Conservation (phyloP, 2,113 vertebrate genomes). For the Atherinomorus stipes region DNA sequence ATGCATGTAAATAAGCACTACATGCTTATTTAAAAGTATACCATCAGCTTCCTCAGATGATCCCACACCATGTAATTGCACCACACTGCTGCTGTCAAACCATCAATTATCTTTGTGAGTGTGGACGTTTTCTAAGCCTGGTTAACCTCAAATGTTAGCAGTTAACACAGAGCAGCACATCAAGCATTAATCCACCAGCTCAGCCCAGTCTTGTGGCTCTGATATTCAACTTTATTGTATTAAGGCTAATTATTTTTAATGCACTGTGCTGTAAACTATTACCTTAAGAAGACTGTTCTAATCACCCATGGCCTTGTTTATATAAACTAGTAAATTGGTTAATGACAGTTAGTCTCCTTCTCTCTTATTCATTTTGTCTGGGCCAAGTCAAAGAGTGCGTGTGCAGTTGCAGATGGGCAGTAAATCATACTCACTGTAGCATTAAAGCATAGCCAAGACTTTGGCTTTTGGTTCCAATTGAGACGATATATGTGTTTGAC, state of each 20-base stretch:
- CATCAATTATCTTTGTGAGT: constrained; percentile 28
- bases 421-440: constrained; percentile 78
- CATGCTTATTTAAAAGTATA: constrained; percentile 33
- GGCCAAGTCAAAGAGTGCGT: constrained; percentile 67
- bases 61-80: constrained; percentile 35
- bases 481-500: constrained; percentile 65
- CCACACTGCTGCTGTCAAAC: constrained; percentile 18
- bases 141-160: constrained; percentile 43
- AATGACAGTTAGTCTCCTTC: constrained; percentile 70
- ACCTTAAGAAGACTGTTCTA: constrained; percentile 74
- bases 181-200: constrained; percentile 42
- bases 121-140: constrained; percentile 35
- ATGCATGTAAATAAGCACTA: not conserved
- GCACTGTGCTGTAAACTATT: constrained; percentile 77
- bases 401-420: constrained; percentile 72
- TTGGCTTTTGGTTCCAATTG: constrained; percentile 69
- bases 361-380: constrained; percentile 65
- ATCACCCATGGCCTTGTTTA: constrained; percentile 75
- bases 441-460: constrained; percentile 68
- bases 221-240: constrained; percentile 74
- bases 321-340: constrained; percentile 80
- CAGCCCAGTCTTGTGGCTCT: constrained; percentile 56
- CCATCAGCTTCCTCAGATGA: constrained; percentile 29
- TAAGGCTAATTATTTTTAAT: constrained; percentile 79
- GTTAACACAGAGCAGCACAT: constrained; percentile 41